Base-by-base conservation (phyloP, 2,113 vertebrate species). In the Lagopus leucura region DNA sequence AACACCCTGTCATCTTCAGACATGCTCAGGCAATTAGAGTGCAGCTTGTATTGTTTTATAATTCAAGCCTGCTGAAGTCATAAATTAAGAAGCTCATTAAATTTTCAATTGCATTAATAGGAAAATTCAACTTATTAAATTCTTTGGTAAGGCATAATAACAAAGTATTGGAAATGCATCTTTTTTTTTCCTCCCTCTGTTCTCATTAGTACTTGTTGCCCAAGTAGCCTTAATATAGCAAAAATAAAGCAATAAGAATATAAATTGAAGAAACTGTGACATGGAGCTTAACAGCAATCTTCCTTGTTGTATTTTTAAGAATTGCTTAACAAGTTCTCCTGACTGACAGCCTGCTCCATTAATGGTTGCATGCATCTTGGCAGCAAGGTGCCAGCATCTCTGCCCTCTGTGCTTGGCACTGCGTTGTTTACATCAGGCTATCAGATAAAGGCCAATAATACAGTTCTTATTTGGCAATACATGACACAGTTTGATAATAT, bases 31-130 rank as follows among this genome's bases (percentile, higher is more conserved):
- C 96, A 97, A 96, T 97, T 95, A 97, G 90, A 91, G 92, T 83
- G 71, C 85, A 89, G 95, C 86, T 92, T 90, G 83, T 90, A 93
- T 77, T 95, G 95, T 95, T 97, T 90, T 94, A 82, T 90, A 95
- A 96, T 96, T 96, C 80, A 95, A 92, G 40, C 74, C 77, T 96
- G 92, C 80, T 89, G 89, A 92, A 97, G 70, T 93, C 65, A 92
- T 95, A 94, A 97, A 97, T 97, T 97, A 96, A 92, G 95, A 96
- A 96, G 82, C 93, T 96, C 80, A 96, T 97, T 97, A 95, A 95
- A 95, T 96, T 96, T 96, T 97, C 96, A 96, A 92, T 97, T 94
- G 94, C 80, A 90, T 97, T 95, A 95, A 89, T 92, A 90, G 91
- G 92, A 90, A 96, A 97, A 91, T 86, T 84, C 88, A 75, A 50